A percentile compares a stretch with the other conserved stretches of the same genome.
phyloP scores from a whole-genome alignment of 1,140 invertebrate genomes.

The Vollenhovia emeryi region DNA sequence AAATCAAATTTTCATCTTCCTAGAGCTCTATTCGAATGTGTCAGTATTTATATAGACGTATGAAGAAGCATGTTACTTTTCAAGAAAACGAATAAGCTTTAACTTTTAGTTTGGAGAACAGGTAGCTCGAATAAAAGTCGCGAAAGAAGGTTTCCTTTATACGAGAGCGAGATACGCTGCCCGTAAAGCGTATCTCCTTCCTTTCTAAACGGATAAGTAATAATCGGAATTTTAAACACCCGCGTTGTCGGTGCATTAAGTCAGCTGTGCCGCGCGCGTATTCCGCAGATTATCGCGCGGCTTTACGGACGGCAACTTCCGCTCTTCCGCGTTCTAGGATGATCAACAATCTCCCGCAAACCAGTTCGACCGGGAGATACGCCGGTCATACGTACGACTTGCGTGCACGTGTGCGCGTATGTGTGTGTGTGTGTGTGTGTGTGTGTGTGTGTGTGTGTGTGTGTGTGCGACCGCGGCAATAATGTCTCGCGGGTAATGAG shows the following conservation, averaged over 20 bases:
- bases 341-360: conserved; percentile 43
- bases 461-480: background rate
- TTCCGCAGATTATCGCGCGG: conserved; percentile 36
- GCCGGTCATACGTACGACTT: background rate
- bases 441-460: background rate
- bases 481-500: conserved; percentile 40
- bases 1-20: background rate
- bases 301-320: conserved; percentile 50
- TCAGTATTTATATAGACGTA: background rate
- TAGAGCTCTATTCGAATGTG: background rate
- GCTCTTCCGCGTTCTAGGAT: conserved; percentile 29
- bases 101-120: background rate
- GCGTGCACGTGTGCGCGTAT: background rate
- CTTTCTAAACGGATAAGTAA: background rate
- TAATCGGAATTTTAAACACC: conserved; percentile 13
- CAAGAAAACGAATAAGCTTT: background rate
- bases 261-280: background rate
- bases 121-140: background rate
- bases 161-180: background rate
- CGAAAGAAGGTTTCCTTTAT: background rate
- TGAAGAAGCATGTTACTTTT: background rate
- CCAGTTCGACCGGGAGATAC: conserved; percentile 27
- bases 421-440: background rate
- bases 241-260: background rate
- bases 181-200: background rate